These are phyloP conservation scores for Dinothrombium tinctorium DNA, from an alignment of 1,140 invertebrate genomes.

Conservation along the genomic window DNA sequence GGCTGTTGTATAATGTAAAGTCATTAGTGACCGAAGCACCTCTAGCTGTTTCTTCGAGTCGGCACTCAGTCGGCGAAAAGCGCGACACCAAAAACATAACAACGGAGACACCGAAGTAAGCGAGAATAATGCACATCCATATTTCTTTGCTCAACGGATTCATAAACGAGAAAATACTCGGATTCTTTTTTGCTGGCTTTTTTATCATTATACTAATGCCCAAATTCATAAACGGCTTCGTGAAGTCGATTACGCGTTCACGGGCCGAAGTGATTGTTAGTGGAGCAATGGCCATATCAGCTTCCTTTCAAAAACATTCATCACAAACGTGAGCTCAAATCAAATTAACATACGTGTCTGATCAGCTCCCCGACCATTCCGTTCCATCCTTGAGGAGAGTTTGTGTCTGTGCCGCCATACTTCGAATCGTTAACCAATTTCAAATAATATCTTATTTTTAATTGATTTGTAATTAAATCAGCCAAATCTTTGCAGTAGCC, in stretches of 20 bases:
- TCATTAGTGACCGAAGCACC: constrained; percentile 28
- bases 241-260: constrained; percentile 32
- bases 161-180: constrained; percentile 30
- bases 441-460: constrained; percentile 41
- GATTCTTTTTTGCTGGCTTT: constrained; percentile 28
- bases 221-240: constrained; percentile 31
- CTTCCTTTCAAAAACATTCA: constrained; percentile 23
- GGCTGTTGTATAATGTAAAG: constrained; percentile 26
- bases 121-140: constrained; percentile 30
- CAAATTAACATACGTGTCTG: constrained; percentile 43
- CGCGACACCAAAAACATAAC: constrained; percentile 28
- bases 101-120: constrained; percentile 28
- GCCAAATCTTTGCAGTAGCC: constrained; percentile 84
- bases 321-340: background rate
- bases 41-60: constrained; percentile 19
- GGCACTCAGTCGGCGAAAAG: constrained; percentile 30
- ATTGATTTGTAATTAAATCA: constrained; percentile 46
- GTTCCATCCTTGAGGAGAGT: constrained; percentile 49
- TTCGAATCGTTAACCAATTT: constrained; percentile 49
- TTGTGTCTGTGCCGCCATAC: constrained; percentile 35
- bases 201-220: constrained; percentile 34
- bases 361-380: constrained; percentile 89
- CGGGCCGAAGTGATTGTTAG: constrained; percentile 28
- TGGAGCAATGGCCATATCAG: constrained; percentile 30
- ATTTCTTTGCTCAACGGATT: constrained; percentile 30